phyloP scores from a whole-genome alignment of 2,888 invertebrate species.

The Ochropleura leucogaster region DNA sequence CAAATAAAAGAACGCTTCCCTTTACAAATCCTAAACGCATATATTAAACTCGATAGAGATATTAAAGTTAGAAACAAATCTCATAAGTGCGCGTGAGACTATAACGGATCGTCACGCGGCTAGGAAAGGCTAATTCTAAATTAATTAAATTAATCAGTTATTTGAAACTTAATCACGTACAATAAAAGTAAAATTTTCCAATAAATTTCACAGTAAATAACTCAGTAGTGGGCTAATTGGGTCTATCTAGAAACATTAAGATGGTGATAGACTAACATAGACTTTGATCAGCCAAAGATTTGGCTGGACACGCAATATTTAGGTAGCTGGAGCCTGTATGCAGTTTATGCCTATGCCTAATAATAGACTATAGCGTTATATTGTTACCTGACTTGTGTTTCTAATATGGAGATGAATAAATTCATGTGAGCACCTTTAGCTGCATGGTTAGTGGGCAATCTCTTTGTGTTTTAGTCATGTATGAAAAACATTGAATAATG shows the following conservation, averaged over 20 bases:
- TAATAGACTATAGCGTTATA: slow-evolving; percentile 43
- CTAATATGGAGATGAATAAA: slow-evolving; percentile 47
- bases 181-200: slow-evolving; percentile 52
- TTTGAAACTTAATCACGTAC: slow-evolving; percentile 50
- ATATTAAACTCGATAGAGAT: slow-evolving; percentile 65
- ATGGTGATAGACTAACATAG: slow-evolving; percentile 74
- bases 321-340: slow-evolving; percentile 31
- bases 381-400: slow-evolving; percentile 37
- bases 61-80: slow-evolving; percentile 65
- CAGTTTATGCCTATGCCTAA: slow-evolving; percentile 36
- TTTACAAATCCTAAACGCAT: slow-evolving; percentile 62
- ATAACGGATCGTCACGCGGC: slow-evolving; percentile 33
- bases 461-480: slow-evolving; percentile 45
- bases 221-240: slow-evolving; percentile 62
- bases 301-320: slow-evolving; percentile 55
- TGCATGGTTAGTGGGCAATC: slow-evolving; percentile 35
- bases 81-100: slow-evolving; percentile 46
- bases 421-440: slow-evolving; percentile 30
- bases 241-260: slow-evolving; percentile 73
- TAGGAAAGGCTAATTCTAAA: slow-evolving; percentile 43
- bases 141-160: slow-evolving; percentile 55
- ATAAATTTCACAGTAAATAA: slow-evolving; percentile 64
- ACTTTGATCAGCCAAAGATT: slow-evolving; percentile 74
- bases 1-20: slow-evolving; percentile 66
- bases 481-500: slow-evolving; percentile 38